Evolutionary conservation across 2,113 vertebrate species (phyloP), one percentile per base, ranked within the genome.

Genomic region (Chauna torquata): DNA sequence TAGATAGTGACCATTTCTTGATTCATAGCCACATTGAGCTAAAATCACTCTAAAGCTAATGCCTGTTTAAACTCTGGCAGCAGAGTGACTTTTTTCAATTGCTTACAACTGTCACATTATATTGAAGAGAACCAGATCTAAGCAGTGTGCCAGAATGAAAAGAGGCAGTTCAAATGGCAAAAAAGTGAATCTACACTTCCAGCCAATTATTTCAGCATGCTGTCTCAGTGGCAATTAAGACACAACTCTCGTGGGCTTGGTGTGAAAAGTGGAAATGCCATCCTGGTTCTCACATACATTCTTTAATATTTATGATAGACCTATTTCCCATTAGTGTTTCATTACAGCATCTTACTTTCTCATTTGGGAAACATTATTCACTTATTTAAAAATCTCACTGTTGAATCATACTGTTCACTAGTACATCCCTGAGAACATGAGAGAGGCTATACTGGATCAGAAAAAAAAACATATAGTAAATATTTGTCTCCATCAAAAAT

Each of bases 161-260:
- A 88, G 95, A 36, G 32, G 23, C 61, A 82, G 85, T 85, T 95
- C 88, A 92, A 94, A 96, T 36, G 20, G 50, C 71, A 90, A 77
- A 87, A 79, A 80, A 82, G 34, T 32, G 75, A 82, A 85, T 92
- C 71, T 93, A 32, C 68, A 81, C 66, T 92, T 95, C 82, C 22
- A 88, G 87, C 85, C 82, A 95, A 95, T 96, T 95, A 95, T 93
- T 93, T 95, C 92, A 90, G 79, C 75, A 81, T 42, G 85, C 79
- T 90, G 24, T 86, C 82, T 81, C 68, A 64, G 72, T 74, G 23
- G 64, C 79, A 95, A 86, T 94, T 92, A 96, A 92, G 54, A 62
- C 18, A 61, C 15, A 95, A 2, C 1, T 90, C 64, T 88, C 76
- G 66, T 32, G 64, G 74, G 55, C 42, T 86, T 81, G 28, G 55